Evolutionary conservation across 2,113 vertebrate species (phyloP).

Genomic region (Nicator chloris): DNA sequence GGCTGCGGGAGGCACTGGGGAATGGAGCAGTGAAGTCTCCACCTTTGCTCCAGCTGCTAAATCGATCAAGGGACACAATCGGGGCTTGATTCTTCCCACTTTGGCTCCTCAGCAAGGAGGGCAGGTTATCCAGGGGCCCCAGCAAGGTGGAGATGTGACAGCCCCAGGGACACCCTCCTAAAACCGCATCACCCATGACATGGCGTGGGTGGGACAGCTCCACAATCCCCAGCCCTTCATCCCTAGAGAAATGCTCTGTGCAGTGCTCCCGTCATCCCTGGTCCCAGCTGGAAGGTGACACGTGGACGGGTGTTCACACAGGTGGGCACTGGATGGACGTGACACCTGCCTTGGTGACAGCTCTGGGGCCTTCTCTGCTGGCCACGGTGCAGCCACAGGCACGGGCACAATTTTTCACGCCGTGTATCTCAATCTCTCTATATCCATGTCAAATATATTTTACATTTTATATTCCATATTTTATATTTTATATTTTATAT

Average conservation of each 20-base stretch:
- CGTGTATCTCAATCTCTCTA: too few relatives aligned
- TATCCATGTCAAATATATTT: too few relatives aligned
- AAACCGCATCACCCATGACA: rapidly evolving
- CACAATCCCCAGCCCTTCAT: rapidly evolving
- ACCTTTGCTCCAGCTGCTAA: rapidly evolving
- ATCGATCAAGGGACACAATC: not conserved
- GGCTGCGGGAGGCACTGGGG: rapidly evolving
- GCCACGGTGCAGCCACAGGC: rapidly evolving
- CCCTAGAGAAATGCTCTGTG: too few relatives aligned
- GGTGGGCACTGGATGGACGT: rapidly evolving
- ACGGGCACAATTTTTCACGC: not conserved
- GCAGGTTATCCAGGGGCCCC: not conserved
- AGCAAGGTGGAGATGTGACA: not conserved
- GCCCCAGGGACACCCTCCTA: not conserved
- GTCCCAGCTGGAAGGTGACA: not conserved
- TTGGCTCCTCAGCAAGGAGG: not conserved
- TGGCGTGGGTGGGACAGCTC: rapidly evolving
- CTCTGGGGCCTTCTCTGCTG: not conserved
- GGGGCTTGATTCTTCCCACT: rapidly evolving
- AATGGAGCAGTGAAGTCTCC: rapidly evolving
- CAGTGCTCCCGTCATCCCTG: rapidly evolving
- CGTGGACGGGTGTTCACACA: not conserved
- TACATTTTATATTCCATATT: too few relatives aligned
- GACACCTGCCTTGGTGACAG: not conserved
- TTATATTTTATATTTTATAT: too few relatives aligned